These are phyloP conservation scores for Coccyzus lansbergi DNA, from an alignment of 2,797 vertebrate species.

Conservation along the genomic window DNA sequence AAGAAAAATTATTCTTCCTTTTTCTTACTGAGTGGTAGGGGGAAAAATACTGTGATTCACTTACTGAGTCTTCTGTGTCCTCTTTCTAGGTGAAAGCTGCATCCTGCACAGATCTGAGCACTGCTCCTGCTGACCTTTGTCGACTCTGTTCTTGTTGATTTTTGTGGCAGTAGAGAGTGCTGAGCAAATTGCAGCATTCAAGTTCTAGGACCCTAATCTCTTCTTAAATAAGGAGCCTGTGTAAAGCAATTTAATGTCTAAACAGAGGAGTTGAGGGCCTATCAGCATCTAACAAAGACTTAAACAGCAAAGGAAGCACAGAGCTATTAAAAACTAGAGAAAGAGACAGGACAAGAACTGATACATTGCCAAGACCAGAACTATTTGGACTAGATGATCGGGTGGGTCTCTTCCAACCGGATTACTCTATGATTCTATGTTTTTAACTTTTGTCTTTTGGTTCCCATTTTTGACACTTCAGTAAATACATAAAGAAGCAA, in stretches of 20 bases:
- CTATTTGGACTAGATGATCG: no score
- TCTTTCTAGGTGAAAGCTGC: background rate
- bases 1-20: background rate
- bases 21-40: background rate
- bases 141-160: background rate
- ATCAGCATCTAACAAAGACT: conserved; percentile 19
- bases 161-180: background rate
- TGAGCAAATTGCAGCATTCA: conserved; percentile 24
- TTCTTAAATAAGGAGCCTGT: conserved; percentile 44
- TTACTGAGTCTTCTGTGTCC: background rate
- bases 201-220: conserved; percentile 38
- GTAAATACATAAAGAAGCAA: background rate
- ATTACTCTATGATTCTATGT: no score
- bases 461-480: background rate
- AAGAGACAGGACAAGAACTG: background rate
- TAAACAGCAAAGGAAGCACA: conserved; percentile 1
- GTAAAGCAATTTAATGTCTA: conserved; percentile 37
- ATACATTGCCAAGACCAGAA: background rate
- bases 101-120: background rate
- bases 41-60: background rate
- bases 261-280: conserved; percentile 29
- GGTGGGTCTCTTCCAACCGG: no score
- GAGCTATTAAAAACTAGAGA: background rate
- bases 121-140: background rate
- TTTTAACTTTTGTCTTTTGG: background rate